Evolutionary conservation across 2,797 vertebrate genomes (phyloP), one percentile per base, ranked within the genome.

Genomic region (Xiphorhynchus erythropygius): DNA sequence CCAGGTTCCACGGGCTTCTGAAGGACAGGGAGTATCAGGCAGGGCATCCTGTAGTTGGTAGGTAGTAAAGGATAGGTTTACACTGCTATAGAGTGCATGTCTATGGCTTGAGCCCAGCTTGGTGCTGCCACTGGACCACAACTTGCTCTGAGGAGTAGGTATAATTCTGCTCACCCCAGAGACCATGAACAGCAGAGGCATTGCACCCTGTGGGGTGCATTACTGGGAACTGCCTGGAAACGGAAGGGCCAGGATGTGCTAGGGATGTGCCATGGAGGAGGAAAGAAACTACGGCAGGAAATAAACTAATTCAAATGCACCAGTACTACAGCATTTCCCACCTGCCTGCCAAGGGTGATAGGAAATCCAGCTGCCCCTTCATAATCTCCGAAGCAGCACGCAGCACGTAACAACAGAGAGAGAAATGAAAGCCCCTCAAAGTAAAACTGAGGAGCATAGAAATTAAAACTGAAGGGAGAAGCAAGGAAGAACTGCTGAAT

Each of bases 391-490:
- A 59, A 57, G 50, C 49, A 86, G 67, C 37, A 32, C 2, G 3
- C 6, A 57, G 44, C 62, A 35, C 39, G 6, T 17, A 82, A 74
- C 42, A 62, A 52, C 7, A 27, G 22, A 52, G 68, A 62, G n/a
- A 84, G 76, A 90, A 95, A 94, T 49, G 28, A 83, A 79, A 90
- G 32, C 18, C 35, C 63, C 25, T 85, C 8, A 5, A 37, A 93
- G 37, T 46, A 53, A 50, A 91, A 91, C 62, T 64, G 65, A 78
- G 42, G n/a, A 89, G 55, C 30, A 19, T 0, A 1, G 57, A 94
- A 82, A 90, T 94, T 82, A 91, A 81, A 94, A 70, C 18, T 49
- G 84, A 85, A 91, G 67, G 52, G n/a, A 88, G 44, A 84, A 67
- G 27, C 0, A 1, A 50, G 49, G 49, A 82, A 78, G 64, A 74